Evolutionary conservation across 2,888 invertebrate genomes (phyloP).

Genomic region (Plemyria rubiginata): DNA sequence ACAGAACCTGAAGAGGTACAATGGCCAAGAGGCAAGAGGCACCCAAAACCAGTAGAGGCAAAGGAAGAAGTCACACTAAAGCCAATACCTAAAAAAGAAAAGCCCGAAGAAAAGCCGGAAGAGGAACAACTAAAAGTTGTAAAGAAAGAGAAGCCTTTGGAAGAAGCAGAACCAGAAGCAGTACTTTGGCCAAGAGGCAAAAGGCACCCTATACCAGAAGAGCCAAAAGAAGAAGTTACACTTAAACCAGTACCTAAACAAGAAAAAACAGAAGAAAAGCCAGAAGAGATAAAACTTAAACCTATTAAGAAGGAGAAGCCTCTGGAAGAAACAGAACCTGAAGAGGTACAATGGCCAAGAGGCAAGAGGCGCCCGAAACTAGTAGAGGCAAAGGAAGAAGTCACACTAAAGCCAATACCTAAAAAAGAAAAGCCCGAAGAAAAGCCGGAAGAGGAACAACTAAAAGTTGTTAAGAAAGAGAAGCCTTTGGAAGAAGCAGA

Average conservation of each 20-base stretch:
- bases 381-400: conserved; percentile 20
- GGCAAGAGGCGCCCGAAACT: conserved; percentile 15
- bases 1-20: conserved; percentile 44
- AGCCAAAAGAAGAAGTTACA: conserved; percentile 43
- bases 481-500: conserved; percentile 58
- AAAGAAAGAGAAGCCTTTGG: conserved; percentile 6
- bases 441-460: conserved; percentile 30
- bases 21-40: conserved; percentile 57
- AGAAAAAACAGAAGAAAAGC: conserved; percentile 6
- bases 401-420: conserved; percentile 61
- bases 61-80: conserved; percentile 51
- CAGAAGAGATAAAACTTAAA: background rate
- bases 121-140: background rate
- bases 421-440: conserved; percentile 32
- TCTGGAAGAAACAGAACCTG: too few relatives aligned
- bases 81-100: conserved; percentile 52
- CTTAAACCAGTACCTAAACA: conserved; percentile 10
- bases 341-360: background rate
- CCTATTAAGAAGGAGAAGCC: too few relatives aligned
- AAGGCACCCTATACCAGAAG: conserved; percentile 46
- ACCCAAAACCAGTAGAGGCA: conserved; percentile 55
- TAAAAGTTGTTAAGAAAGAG: conserved; percentile 37
- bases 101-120: conserved; percentile 16
- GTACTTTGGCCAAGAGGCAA: conserved; percentile 19
- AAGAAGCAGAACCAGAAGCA: conserved; percentile 2